Base-by-base conservation (phyloP, 2,797 vertebrate genomes). In the Muraenolepis orangiensis region DNA sequence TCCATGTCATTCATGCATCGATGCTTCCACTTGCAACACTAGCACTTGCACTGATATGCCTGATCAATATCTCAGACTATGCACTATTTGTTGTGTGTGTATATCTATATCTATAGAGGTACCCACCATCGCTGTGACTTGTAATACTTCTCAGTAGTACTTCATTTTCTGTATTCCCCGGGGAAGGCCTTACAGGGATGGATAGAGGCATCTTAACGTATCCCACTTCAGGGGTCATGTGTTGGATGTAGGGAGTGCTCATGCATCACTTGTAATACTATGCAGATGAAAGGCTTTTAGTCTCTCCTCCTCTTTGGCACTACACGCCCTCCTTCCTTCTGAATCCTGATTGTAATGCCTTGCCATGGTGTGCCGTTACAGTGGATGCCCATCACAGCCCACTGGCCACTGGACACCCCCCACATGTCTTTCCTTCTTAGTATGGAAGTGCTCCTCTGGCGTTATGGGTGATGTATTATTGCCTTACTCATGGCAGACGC, bases 391-490 rank as follows among this genome's bases (percentile, higher is more conserved):
- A 61, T 88, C 80, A 84, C 38, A 81, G 74, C 23, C 12, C n/a
- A 70, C 67, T 66, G 66, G 34, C 73, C n/a, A n/a, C n/a, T n/a
- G n/a, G n/a, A 73, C 78, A 82, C 83, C 32, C 32, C n/a, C 57
- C 57, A 10, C 8, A 6, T 11, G n/a, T 26, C n/a, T 64, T 12
- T 64, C 8, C n/a, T 64, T 23, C 57, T 64, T 12, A 8, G 12
- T 13, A 26, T 26, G 57, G 23, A 71, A 75, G 83, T 84, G 84
- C 86, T 70, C 29, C n/a, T 18, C 46, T 30, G 20, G 12, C 72
- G 76, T 74, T 73, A 0, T 31, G 80, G 76, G 84, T 88, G 90
- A 88, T 85, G 80, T 81, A 78, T 88, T 69, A 32, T 72, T n/a
- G 74, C 72, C 80, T 85, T 87, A 81, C 81, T 83, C 66, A 72